Base-by-base conservation (phyloP, 37 sponge, comb jelly and placozoan species). In the Chondrosia reniformis region DNA sequence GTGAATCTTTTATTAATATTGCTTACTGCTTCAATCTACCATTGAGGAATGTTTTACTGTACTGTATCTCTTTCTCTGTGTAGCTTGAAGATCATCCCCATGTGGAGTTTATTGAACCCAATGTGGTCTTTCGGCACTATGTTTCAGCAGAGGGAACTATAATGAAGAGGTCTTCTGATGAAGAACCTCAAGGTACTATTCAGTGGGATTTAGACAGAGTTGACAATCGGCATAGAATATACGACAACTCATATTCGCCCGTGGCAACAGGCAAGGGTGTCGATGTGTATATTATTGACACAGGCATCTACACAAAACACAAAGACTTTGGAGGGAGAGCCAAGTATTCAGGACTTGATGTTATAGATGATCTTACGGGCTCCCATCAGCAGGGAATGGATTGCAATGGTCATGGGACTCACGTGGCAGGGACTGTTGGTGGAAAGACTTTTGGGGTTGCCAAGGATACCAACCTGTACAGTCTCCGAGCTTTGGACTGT, bases 371-470 rank as follows among this genome's bases (percentile, higher is more conserved):
- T 2, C 71, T 83, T 2, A 84, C 82, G 17, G 89, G 86, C 0
- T 76, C 80, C 13, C 66, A 75, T 15, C 57, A 25, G 56, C 22
- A 69, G 49, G 89, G 93, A n/a, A 41, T 12, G 0, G 93, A 92
- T 49, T 92, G 93, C 74, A 80, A 87, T 46, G 88, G 92, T 7
- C 92, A 91, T 34, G 92, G 92, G 6, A 84, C 92, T 0, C 92
- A 91, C 61, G 81, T 84, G 78, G 92, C 92, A 9, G 88, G 82
- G 0, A 87, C 79, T 24, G 85, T 83, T 24, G 92, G 87, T 43
- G 92, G 92, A 0, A 87, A 77, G 38, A 84, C 64, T 28, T 84
- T 82, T 39, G 92, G 92, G 21, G 88, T 91, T 22, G 88, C 92
- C 4, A 91, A 87, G 42, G 62, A 84, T 32, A 85, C 74, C 22